These are phyloP conservation scores for Abrostola tripartita DNA, from an alignment of 2,888 invertebrate genomes.

Conservation along the genomic window DNA sequence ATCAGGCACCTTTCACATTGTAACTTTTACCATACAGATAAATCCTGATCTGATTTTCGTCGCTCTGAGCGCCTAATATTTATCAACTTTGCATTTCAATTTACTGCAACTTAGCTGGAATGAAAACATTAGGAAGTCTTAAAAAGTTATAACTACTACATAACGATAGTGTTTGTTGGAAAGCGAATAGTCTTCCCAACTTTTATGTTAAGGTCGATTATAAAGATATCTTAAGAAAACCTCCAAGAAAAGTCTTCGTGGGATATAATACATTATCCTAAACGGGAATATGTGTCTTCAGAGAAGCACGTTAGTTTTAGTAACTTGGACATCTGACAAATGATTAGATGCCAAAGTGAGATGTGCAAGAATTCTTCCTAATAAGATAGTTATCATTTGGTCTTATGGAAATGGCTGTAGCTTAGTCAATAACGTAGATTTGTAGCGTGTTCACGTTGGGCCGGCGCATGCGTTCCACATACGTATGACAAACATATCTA, in stretches of 20 bases:
- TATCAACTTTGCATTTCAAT: constrained; percentile 15
- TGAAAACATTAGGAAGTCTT: constrained; percentile 42
- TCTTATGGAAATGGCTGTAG: constrained; percentile 58
- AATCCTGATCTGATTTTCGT: not conserved
- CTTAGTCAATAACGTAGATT: constrained; percentile 49
- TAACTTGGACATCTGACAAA: constrained; percentile 36
- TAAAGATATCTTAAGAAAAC: constrained; percentile 39
- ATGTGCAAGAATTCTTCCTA: constrained; percentile 50
- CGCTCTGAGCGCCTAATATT: not conserved
- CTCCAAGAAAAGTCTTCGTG: constrained; percentile 41
- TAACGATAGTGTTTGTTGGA: constrained; percentile 41
- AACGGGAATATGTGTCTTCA: constrained; percentile 34
- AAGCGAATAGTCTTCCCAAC: constrained; percentile 52
- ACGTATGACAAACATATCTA: constrained; percentile 58
- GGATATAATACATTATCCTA: constrained; percentile 26
- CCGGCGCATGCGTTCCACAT: constrained; percentile 37
- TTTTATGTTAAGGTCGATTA: constrained; percentile 47
- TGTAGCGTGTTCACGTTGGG: constrained; percentile 33
- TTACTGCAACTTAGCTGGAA: constrained; percentile 30
- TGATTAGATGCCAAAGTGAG: constrained; percentile 47
- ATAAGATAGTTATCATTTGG: constrained; percentile 59
- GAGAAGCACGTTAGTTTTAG: constrained; percentile 33
- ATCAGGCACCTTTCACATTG: no score
- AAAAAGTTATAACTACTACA: constrained; percentile 29
- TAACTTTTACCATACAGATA: no score